phyloP scores from a whole-genome alignment of 1,140 invertebrate species.

The Babylonia areolata region DNA sequence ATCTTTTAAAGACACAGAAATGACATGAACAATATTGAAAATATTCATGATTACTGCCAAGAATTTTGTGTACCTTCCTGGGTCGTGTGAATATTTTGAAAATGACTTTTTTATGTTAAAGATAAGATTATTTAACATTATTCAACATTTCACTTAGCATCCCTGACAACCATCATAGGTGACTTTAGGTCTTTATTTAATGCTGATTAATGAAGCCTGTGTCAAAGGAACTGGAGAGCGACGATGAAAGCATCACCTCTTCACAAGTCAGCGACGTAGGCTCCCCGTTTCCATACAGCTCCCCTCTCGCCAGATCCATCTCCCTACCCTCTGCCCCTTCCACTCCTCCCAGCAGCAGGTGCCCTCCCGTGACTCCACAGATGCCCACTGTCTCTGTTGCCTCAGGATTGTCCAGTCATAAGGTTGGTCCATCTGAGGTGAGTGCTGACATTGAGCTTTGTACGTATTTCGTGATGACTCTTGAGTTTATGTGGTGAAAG shows the following conservation, averaged over 20 bases:
- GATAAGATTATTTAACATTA: no score
- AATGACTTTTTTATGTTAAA: no score
- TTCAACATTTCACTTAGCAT: no score
- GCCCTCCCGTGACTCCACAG: not conserved
- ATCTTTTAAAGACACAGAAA: no score
- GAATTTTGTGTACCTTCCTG: no score
- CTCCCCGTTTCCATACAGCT: conserved; percentile 56
- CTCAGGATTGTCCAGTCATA: not conserved
- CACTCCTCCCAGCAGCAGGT: not conserved
- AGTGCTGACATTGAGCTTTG: not conserved
- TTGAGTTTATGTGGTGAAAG: no score
- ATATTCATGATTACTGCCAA: no score
- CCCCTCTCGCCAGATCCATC: conserved; percentile 39
- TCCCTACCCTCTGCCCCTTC: not conserved
- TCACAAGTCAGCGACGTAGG: conserved; percentile 64
- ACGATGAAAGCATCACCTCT: conserved; percentile 66
- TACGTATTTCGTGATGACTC: no score
- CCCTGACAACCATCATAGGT: no score
- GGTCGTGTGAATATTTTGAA: no score
- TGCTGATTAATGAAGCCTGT: not conserved
- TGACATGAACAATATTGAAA: no score
- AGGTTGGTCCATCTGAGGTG: not conserved
- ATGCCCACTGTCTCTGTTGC: not conserved
- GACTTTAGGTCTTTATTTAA: no score
- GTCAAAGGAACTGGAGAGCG: conserved; percentile 51